These are phyloP conservation scores for Leptopilina syphax DNA, from an alignment of 2,888 invertebrate species.

Conservation along the genomic window DNA sequence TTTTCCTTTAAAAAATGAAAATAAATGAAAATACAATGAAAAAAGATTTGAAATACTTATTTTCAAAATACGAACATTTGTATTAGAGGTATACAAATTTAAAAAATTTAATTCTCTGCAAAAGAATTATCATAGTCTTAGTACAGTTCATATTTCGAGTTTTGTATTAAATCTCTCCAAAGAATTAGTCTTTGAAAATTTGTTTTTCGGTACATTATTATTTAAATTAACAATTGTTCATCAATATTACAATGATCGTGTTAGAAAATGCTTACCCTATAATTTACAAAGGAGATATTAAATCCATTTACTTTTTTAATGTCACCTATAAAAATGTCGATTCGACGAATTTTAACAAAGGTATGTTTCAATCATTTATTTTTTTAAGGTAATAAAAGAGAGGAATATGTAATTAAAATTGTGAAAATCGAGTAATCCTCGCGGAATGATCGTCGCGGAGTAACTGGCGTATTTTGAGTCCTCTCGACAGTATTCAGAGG, in stretches of 20 bases:
- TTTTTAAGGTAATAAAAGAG: not conserved
- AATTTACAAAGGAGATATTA: not conserved
- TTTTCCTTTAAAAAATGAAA: not conserved
- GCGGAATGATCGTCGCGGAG: conserved; percentile 73
- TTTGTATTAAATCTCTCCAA: too few relatives aligned
- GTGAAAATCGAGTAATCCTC: conserved; percentile 61
- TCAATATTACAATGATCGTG: conserved; percentile 16
- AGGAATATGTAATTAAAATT: not conserved
- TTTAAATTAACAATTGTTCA: too few relatives aligned
- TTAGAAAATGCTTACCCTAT: conserved; percentile 30
- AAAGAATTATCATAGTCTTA: too few relatives aligned
- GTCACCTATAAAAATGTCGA: conserved; percentile 1
- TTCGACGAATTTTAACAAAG: not conserved
- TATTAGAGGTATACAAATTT: too few relatives aligned
- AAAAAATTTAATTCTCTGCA: too few relatives aligned
- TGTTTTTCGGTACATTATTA: too few relatives aligned
- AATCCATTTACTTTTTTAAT: conserved; percentile 4
- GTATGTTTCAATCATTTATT: not conserved
- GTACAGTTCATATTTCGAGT: too few relatives aligned
- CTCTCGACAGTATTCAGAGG: conserved; percentile 59
- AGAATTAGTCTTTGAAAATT: too few relatives aligned
- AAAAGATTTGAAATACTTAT: not conserved
- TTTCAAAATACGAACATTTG: too few relatives aligned
- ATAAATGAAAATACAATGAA: not conserved
- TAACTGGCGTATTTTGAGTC: conserved; percentile 70